Conservation (phyloP, 2,113 vertebrate genomes). For the Promerops cafer region DNA sequence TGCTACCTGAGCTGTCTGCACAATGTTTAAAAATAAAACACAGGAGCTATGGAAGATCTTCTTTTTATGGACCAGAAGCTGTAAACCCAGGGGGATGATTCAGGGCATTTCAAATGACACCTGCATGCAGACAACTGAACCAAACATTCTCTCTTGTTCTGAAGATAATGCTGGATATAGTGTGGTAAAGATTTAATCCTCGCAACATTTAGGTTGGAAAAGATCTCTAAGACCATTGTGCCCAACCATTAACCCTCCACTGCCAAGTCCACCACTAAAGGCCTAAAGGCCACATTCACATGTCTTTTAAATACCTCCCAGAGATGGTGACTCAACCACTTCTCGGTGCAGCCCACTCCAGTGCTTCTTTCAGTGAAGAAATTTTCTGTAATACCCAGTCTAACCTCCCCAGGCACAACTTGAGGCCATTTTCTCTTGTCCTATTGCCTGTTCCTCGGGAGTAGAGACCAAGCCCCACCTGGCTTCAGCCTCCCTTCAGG, state of each 20-base stretch:
- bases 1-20: background rate
- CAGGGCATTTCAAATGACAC: background rate
- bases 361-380: background rate
- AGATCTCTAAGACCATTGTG: background rate
- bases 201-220: background rate
- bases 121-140: background rate
- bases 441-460: background rate
- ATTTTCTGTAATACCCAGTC: background rate
- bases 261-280: background rate
- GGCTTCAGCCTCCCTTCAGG: background rate
- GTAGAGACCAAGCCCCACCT: background rate
- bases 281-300: background rate
- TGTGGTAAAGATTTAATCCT: background rate
- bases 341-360: background rate
- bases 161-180: background rate
- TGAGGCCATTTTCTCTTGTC: background rate
- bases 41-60: background rate
- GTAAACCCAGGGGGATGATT: background rate
- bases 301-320: background rate
- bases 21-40: background rate
- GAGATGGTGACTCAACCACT: background rate
- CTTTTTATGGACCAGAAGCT: background rate
- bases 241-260: background rate
- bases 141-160: background rate
- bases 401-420: background rate